Evolutionary conservation across 2,888 invertebrate species (phyloP).

Genomic region (Nemotelus pantherinus): DNA sequence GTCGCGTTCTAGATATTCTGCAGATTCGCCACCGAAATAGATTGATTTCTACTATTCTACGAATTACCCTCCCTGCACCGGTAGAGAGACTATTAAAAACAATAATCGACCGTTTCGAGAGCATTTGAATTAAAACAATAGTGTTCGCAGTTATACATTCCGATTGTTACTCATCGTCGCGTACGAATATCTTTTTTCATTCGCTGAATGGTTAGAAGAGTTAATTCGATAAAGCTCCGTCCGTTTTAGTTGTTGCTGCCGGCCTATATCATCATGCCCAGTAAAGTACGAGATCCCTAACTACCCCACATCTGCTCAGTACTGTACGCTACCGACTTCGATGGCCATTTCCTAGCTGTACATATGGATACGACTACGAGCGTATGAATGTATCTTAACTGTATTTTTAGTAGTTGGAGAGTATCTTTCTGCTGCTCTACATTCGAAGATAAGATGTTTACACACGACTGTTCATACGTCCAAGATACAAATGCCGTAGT

Average conservation of each 20-base stretch:
- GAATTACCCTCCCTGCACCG: neutral
- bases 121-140: conserved; percentile 31
- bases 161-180: conserved; percentile 18
- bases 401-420: conserved; percentile 28
- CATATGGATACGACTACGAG: neutral
- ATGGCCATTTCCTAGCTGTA: neutral
- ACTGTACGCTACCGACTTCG: neutral
- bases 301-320: neutral
- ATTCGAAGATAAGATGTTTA: conserved; percentile 35
- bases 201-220: conserved; percentile 10
- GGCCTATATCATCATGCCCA: too few species aligned
- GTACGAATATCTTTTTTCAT: conserved; percentile 4
- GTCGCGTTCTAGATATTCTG: neutral
- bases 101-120: neutral
- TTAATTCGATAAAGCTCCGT: conserved; percentile 3
- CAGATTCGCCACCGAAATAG: conserved; percentile 27
- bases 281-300: neutral
- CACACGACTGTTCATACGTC: conserved; percentile 6
- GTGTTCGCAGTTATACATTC: neutral
- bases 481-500: neutral
- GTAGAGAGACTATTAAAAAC: neutral
- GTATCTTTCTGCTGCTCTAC: conserved; percentile 35
- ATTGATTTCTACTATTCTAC: conserved; percentile 31
- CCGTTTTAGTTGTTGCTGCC: neutral
- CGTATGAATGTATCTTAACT: conserved; percentile 20